Base-by-base conservation (phyloP, 2,888 invertebrate genomes). In the Clanis bilineata region DNA sequence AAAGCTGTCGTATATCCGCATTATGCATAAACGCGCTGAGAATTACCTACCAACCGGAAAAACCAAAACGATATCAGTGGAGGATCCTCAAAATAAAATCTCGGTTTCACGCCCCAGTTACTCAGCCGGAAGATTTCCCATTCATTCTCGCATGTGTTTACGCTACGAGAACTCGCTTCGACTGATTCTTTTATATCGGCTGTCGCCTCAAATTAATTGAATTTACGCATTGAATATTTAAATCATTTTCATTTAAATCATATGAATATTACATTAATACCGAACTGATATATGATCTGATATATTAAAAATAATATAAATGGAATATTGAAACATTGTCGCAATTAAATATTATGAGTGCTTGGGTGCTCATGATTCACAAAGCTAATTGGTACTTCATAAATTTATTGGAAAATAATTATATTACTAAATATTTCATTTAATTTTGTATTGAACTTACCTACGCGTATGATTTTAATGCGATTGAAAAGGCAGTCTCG, bases 61-160 rank as follows among this genome's bases (percentile, higher is more conserved):
- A 70, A 79, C 76, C 73, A 64, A 73, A 70, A 73, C 76, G 76
- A 74, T 76, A 76, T 74, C 74, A 59, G 69, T 69, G 72, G 73
- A 74, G 74, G 70, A 72, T 80, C 68, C 68, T 76, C 75, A 69
- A 79, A 84, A 85, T 83, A 80, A 80, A 84, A 86, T 84, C 81
- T 84, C 74, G 64, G 80, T 71, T 80, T 79, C 74, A 81, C 81
- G 82, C 82, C 74, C 83, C 80, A 86, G 80, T 87, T 80, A 74
- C 68, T 69, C 69, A 62, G 60, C 71, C 71, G 76, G 72, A 74
- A 80, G 80, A 81, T 79, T 78, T 73, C 58, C 76, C 74, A 79
- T 83, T 80, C 77, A 81, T 80, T 78, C 75, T 72, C 76, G 72
- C 72, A 77, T 74, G 71, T 80, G 75, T 76, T 76, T 73, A 76